Conservation (phyloP, 2,113 vertebrate species). For the Thalassoma bifasciatum region DNA sequence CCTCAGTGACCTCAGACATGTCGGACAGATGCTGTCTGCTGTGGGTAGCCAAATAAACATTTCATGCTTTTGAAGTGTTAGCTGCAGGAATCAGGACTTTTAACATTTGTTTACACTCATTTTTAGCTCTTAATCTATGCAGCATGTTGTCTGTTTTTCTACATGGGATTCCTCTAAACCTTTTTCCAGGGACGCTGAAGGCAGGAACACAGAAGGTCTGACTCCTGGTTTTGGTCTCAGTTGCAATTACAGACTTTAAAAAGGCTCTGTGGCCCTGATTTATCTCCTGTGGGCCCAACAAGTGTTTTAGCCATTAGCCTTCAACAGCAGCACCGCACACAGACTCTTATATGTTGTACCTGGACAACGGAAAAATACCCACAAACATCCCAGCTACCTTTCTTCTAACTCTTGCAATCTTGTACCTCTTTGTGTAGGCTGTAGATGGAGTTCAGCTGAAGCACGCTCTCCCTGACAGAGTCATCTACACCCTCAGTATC, state of each 20-base stretch:
- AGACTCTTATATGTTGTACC: slow-evolving; percentile 15
- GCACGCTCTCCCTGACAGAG: slow-evolving; percentile 54
- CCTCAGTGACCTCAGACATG: slow-evolving; percentile 41
- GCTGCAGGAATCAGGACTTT: slow-evolving; percentile 12
- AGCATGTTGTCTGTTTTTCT: slow-evolving; percentile 46
- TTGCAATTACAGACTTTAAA: slow-evolving; percentile 73
- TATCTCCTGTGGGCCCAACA: slow-evolving; percentile 59
- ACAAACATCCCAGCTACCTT: too few relatives aligned
- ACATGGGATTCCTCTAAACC: slow-evolving; percentile 55
- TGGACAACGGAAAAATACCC: not conserved
- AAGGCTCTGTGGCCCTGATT: slow-evolving; percentile 69
- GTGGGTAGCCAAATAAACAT: slow-evolving; percentile 37
- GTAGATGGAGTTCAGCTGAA: slow-evolving; percentile 64
- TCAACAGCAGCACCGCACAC: slow-evolving; percentile 21
- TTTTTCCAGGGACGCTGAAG: slow-evolving; percentile 68
- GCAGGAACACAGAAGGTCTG: slow-evolving; percentile 37
- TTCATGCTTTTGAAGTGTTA: slow-evolving; percentile 35
- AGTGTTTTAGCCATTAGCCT: slow-evolving; percentile 73
- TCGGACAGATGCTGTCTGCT: slow-evolving; percentile 61
- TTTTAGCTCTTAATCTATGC: slow-evolving; percentile 43
- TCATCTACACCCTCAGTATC: slow-evolving; percentile 87
- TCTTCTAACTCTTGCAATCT: too few relatives aligned
- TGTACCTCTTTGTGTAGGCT: slow-evolving; percentile 66
- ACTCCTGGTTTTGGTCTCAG: slow-evolving; percentile 67
- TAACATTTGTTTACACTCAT: slow-evolving; percentile 54